Conservation (phyloP, 2,888 invertebrate genomes). For the Lacanobia oleracea region DNA sequence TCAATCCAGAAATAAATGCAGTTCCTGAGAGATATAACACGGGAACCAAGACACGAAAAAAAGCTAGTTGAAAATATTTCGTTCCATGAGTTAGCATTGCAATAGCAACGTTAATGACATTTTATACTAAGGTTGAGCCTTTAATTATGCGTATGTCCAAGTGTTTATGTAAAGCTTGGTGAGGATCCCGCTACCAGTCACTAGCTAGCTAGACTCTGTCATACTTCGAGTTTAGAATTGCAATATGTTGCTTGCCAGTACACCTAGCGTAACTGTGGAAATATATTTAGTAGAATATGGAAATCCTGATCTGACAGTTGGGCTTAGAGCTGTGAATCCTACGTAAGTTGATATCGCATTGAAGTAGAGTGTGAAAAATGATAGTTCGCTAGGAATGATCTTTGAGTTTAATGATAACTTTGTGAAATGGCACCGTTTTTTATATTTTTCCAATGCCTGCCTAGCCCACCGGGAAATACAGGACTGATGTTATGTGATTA, state of each 20-base stretch:
- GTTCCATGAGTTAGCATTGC: conserved; percentile 15
- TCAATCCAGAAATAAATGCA: neutral
- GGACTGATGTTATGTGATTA: neutral
- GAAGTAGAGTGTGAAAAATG: neutral
- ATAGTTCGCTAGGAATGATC: neutral
- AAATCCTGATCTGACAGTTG: conserved; percentile 13
- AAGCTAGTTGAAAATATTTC: neutral
- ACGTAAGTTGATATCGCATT: neutral
- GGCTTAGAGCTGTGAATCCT: neutral
- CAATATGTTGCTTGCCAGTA: conserved; percentile 45
- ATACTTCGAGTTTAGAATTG: conserved; percentile 62
- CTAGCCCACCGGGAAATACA: neutral
- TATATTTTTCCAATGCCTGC: neutral
- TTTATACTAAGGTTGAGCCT: conserved; percentile 32
- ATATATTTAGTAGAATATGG: conserved; percentile 28
- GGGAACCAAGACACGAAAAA: neutral
- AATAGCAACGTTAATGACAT: conserved; percentile 23
- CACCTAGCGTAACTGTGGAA: conserved; percentile 23
- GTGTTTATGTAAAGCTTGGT: conserved; percentile 61
- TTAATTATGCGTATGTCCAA: conserved; percentile 56
- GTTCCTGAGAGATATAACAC: neutral
- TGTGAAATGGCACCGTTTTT: no score
- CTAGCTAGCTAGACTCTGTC: conserved; percentile 56
- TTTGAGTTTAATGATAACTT: neutral
- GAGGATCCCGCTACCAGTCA: conserved; percentile 62